These are phyloP conservation scores for Ctenopoma multispine DNA, from an alignment of 2,797 vertebrate species.

Conservation along the genomic window DNA sequence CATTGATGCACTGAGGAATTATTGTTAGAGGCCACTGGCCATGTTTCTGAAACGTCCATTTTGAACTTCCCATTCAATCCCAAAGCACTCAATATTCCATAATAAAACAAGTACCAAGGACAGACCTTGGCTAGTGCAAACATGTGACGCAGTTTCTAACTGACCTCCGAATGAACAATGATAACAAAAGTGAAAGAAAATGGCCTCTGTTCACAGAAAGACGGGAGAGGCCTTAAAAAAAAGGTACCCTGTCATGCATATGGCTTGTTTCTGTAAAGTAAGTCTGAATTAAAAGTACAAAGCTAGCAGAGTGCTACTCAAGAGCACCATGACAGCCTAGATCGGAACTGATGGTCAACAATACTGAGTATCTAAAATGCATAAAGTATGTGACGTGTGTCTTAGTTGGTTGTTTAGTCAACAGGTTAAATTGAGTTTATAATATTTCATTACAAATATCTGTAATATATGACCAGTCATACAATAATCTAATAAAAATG, in stretches of 20 bases:
- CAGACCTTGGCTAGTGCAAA: slow-evolving; percentile 57
- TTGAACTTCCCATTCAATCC: slow-evolving; percentile 59
- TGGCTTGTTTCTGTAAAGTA: neutral
- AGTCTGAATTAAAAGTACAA: neutral
- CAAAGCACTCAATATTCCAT: slow-evolving; percentile 66
- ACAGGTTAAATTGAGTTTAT: no score
- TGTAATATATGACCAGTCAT: no score
- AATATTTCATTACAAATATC: no score
- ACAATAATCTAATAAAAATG: no score
- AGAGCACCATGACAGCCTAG: neutral
- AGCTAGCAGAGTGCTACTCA: neutral
- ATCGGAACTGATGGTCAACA: neutral
- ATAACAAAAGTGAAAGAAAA: slow-evolving; percentile 61
- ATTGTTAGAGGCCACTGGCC: slow-evolving; percentile 55
- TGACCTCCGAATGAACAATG: slow-evolving; percentile 55
- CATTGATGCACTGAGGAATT: slow-evolving; percentile 55
- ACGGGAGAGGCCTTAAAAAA: neutral
- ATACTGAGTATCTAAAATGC: neutral
- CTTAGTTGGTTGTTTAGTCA: no score
- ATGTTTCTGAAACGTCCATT: slow-evolving; percentile 59
- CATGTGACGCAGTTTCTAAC: slow-evolving; percentile 52
- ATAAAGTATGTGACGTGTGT: no score
- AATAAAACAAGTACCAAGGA: slow-evolving; percentile 70
- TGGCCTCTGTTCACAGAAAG: slow-evolving; percentile 14
- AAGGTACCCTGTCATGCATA: neutral